These are phyloP conservation scores for Poeciliopsis gracilis DNA, from an alignment of 2,797 vertebrate genomes.

Conservation along the genomic window DNA sequence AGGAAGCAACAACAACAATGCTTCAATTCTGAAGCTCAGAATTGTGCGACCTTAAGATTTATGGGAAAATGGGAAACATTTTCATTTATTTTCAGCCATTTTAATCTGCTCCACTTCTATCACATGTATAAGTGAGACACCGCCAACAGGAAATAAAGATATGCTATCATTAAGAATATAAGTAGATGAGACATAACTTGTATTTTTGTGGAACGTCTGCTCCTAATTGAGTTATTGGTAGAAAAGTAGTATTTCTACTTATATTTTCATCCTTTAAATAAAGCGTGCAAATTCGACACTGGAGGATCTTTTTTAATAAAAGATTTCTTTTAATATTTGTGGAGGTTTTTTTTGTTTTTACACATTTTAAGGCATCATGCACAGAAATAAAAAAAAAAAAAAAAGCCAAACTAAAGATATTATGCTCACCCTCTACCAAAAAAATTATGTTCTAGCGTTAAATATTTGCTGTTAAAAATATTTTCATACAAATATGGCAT, in stretches of 20 bases:
- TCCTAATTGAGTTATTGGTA: neutral
- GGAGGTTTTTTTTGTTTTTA: slow-evolving; percentile 28
- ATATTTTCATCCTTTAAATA: neutral
- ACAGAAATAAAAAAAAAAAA: slow-evolving; percentile 70
- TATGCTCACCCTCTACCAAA: slow-evolving; percentile 67
- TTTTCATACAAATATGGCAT: slow-evolving; percentile 83
- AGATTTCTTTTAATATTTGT: slow-evolving; percentile 52
- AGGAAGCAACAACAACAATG: no score
- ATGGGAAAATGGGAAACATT: no score
- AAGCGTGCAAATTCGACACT: slow-evolving; percentile 25
- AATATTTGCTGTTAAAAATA: slow-evolving; percentile 77
- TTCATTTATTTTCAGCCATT: neutral
- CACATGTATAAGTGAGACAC: neutral
- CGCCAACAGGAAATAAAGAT: neutral
- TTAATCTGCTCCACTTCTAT: neutral
- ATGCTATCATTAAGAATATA: neutral
- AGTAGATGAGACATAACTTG: neutral
- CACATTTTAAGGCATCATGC: slow-evolving; percentile 87
- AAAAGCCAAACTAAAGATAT: slow-evolving; percentile 74
- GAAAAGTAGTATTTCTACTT: neutral
- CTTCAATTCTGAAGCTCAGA: no score
- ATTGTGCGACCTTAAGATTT: no score
- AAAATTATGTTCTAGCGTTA: slow-evolving; percentile 62
- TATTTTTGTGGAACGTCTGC: neutral
- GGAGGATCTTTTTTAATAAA: slow-evolving; percentile 76